Conservation (phyloP, 2,797 vertebrate species). For the Capromys pilorides region DNA sequence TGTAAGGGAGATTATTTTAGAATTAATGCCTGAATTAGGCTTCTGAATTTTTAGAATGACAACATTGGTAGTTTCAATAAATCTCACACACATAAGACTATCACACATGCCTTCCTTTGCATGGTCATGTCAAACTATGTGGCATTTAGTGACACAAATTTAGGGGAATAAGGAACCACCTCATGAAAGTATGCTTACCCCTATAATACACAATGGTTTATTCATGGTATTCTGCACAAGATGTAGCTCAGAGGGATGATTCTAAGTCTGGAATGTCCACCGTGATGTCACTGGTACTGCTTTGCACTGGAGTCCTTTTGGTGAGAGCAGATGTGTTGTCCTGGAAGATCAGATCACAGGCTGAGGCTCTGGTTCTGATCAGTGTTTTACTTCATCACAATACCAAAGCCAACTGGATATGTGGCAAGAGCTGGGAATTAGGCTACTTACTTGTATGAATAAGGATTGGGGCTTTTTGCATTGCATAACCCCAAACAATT, state of each 20-base stretch:
- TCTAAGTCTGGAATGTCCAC: neutral
- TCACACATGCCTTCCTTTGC: too few relatives aligned
- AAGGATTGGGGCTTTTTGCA: too few relatives aligned
- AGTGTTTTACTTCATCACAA: too few relatives aligned
- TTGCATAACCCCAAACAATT: too few relatives aligned
- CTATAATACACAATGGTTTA: neutral
- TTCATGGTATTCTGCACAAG: neutral
- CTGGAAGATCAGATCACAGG: too few relatives aligned
- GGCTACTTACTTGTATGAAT: neutral
- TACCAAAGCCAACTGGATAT: too few relatives aligned
- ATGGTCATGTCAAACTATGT: too few relatives aligned
- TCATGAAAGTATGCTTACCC: too few relatives aligned
- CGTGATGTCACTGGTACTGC: neutral
- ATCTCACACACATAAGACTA: neutral
- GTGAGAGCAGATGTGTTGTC: neutral
- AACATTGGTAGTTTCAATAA: neutral
- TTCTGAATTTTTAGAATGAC: neutral
- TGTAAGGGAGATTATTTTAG: neutral
- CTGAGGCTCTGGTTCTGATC: too few relatives aligned
- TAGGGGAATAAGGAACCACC: too few relatives aligned
- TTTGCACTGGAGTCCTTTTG: neutral
- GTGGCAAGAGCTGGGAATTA: too few relatives aligned
- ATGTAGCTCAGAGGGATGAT: neutral
- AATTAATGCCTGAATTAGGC: neutral
- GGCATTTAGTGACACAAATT: too few relatives aligned